Conservation (phyloP, 2,797 vertebrate genomes). For the Tapirus indicus region DNA sequence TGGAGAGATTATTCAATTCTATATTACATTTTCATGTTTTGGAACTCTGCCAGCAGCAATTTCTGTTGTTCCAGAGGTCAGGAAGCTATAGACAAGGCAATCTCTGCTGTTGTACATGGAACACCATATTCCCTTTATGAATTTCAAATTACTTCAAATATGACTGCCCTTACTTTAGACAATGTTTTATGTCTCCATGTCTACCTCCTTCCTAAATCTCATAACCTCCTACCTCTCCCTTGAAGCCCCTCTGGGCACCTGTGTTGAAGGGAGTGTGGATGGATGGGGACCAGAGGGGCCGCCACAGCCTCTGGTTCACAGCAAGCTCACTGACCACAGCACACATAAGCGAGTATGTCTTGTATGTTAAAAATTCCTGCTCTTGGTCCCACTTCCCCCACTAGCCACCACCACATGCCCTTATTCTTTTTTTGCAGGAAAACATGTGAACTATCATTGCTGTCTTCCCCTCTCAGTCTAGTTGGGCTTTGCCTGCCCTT, state of each 20-base stretch:
- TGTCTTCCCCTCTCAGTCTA: background rate
- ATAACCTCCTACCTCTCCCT: slow-evolving; percentile 29
- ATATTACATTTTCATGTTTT: slow-evolving; percentile 74
- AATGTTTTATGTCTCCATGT: slow-evolving; percentile 65
- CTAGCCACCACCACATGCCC: background rate
- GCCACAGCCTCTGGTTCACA: background rate
- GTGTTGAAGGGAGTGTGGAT: no score
- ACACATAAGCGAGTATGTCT: background rate
- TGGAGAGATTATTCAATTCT: slow-evolving; percentile 79
- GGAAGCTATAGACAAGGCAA: slow-evolving; percentile 57
- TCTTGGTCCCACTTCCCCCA: background rate
- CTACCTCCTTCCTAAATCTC: slow-evolving; percentile 47
- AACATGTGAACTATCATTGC: background rate
- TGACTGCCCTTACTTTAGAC: slow-evolving; percentile 68
- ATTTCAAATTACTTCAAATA: slow-evolving; percentile 78
- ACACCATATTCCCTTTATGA: slow-evolving; percentile 74
- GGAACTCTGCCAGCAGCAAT: slow-evolving; percentile 74
- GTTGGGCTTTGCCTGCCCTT: background rate
- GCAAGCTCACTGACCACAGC: background rate
- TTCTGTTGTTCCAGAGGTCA: slow-evolving; percentile 72
- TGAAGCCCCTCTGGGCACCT: background rate
- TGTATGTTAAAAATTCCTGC: background rate
- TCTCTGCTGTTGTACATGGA: slow-evolving; percentile 63
- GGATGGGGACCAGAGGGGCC: background rate
- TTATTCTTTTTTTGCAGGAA: background rate